Conservation (phyloP, 2,888 invertebrate species). For the Agrenia bidenticulata region DNA sequence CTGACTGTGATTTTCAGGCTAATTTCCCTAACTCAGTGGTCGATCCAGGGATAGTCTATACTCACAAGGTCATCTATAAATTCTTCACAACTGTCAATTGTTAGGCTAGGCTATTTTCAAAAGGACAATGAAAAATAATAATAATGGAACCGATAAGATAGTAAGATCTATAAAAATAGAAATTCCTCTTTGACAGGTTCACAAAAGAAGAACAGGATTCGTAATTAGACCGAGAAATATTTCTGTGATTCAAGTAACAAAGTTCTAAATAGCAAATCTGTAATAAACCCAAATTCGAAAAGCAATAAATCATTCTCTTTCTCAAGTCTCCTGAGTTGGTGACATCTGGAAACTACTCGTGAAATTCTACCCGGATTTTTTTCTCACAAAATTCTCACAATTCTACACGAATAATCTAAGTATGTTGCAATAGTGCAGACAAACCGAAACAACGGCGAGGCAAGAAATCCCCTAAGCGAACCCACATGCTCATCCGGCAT, state of each 20-base stretch:
- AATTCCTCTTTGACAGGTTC: neutral
- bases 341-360: conserved; percentile 1
- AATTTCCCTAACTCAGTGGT: conserved; percentile 74
- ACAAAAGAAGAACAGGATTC: too few species aligned
- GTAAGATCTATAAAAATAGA: neutral
- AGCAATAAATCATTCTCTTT: neutral
- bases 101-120: neutral
- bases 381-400: too few species aligned
- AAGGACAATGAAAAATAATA: neutral
- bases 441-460: neutral
- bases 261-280: neutral
- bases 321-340: conserved; percentile 3
- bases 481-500: neutral
- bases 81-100: conserved; percentile 58
- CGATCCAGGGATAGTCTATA: conserved; percentile 70
- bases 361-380: neutral
- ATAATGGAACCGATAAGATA: neutral
- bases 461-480: neutral
- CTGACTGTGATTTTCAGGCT: conserved; percentile 60
- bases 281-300: neutral
- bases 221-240: too few species aligned
- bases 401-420: too few species aligned
- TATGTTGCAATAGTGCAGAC: too few species aligned
- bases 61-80: conserved; percentile 72
- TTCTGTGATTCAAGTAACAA: too few species aligned